Evolutionary conservation across 2,888 invertebrate genomes (phyloP).

Genomic region (Hololepta plana): DNA sequence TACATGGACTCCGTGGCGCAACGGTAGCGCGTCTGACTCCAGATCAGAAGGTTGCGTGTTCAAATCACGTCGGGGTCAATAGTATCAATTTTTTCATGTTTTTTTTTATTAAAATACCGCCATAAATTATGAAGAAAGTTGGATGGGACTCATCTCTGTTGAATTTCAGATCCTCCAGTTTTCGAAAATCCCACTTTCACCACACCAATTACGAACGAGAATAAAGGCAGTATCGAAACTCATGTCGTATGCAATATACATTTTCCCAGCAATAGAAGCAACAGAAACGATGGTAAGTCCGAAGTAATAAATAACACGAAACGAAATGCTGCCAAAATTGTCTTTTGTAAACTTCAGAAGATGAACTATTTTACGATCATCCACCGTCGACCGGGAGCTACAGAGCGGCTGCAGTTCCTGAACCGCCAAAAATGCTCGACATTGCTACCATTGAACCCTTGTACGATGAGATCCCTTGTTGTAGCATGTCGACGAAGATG

Average conservation of each 20-base stretch:
- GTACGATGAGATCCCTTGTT: conserved; percentile 45
- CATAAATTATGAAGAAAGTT: too few species aligned
- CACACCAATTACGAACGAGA: conserved; percentile 10
- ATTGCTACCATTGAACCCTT: conserved; percentile 34
- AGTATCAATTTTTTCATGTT: too few species aligned
- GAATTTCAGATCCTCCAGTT: conserved; percentile 31
- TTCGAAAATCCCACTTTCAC: conserved; percentile 28
- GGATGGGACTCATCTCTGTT: too few species aligned
- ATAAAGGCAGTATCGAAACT: conserved; percentile 10
- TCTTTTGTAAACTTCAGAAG: background rate
- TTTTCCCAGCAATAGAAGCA: too few species aligned
- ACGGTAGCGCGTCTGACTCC: conserved; percentile 97
- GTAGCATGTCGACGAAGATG: conserved; percentile 8
- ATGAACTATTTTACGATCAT: conserved; percentile 45
- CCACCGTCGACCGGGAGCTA: conserved; percentile 24
- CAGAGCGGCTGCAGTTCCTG: conserved; percentile 20
- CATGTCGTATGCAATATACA: conserved; percentile 14
- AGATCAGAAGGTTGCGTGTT: conserved; percentile 97
- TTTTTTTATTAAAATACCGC: too few species aligned
- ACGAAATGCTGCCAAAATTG: conserved; percentile 3
- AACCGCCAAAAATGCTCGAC: conserved; percentile 15
- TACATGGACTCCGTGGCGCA: conserved; percentile 90
- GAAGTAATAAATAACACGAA: too few species aligned
- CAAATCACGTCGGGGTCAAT: conserved; percentile 93
- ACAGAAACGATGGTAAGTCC: too few species aligned